Base-by-base conservation (phyloP, 2,888 invertebrate species). In the Geophilus truncorum region DNA sequence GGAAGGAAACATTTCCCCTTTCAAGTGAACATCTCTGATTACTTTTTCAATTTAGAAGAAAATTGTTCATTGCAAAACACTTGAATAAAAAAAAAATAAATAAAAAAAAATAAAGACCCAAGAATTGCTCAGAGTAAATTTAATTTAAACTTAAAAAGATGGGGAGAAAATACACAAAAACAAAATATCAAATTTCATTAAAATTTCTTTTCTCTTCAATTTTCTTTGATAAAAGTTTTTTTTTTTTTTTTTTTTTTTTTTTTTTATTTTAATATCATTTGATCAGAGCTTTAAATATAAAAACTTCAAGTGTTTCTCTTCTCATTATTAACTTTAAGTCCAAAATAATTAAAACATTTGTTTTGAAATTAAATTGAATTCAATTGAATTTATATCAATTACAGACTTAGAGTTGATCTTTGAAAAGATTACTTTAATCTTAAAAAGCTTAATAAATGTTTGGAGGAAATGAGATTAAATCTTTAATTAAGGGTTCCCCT, bases 1-100 rank as follows among this genome's bases (percentile, higher is more conserved):
- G 57, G 57, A 57, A 57, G 57, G 57, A 57, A 57, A 57, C 57
- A 57, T 57, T 57, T 57, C 57, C 10, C 57, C 57, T 57, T 57
- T 57, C 57, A 57, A 57, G 57, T 57, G 57, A 9, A 10, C 23
- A 57, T 3, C 57, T 57, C 57, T 57, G 57, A 57, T 57, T 57
- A 57, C 57, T 57, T 57, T 57, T 57, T 57, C 57, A 57, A 57
- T 57, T 57, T 57, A 21, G 57, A 10, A 57, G 57, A 57, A 57
- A 57, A 57, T 57, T 57, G 57, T 57, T 57, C 57, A 57, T 21
- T 57, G 21, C 57, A 23, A 57, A 57, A 18, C 18, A 6, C 21
- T 57, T 4, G 5, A 57, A 21, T 7, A 57, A 57, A 57, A 57
- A 23, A 23, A 57, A 10, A 57, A 21, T 9, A 57, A 51, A 51